These are phyloP conservation scores for Emmelina monodactyla DNA, from an alignment of 2,888 invertebrate genomes.

Conservation along the genomic window DNA sequence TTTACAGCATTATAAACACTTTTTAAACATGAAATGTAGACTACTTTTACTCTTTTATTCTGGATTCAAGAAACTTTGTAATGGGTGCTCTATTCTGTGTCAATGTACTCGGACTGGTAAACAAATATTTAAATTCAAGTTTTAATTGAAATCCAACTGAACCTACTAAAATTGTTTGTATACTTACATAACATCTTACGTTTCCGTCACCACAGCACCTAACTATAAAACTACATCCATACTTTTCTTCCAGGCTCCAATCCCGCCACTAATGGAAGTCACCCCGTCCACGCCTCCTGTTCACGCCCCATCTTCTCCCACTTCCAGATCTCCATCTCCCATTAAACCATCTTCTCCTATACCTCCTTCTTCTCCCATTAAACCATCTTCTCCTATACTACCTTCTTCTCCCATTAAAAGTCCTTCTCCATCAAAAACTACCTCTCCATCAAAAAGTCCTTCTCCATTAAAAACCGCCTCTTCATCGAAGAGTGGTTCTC, in stretches of 20 bases:
- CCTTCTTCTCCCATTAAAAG: neutral
- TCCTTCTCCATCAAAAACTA: too few relatives aligned
- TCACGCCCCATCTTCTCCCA: slow-evolving; percentile 13
- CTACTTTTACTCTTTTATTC: too few relatives aligned
- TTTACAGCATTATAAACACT: too few relatives aligned
- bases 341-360: slow-evolving; percentile 16
- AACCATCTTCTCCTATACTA: neutral
- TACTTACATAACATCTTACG: too few relatives aligned
- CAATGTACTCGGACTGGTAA: too few relatives aligned
- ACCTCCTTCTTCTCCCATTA: slow-evolving; percentile 14
- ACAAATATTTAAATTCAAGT: too few relatives aligned
- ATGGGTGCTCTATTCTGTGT: too few relatives aligned
- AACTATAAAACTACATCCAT: neutral
- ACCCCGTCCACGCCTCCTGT: slow-evolving; percentile 42
- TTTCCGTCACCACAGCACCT: neutral
- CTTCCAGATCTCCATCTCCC: slow-evolving; percentile 7
- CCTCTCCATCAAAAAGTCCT: neutral
- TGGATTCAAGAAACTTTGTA: too few relatives aligned
- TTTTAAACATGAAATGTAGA: too few relatives aligned
- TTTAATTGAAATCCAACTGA: too few relatives aligned
- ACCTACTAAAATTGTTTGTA: too few relatives aligned
- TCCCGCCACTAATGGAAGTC: slow-evolving; percentile 40
- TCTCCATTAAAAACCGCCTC: too few relatives aligned
- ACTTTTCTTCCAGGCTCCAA: slow-evolving; percentile 33
- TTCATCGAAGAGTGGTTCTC: neutral